Evolutionary conservation across 2,797 vertebrate species (phyloP).

Genomic region (Trematomus bernacchii): DNA sequence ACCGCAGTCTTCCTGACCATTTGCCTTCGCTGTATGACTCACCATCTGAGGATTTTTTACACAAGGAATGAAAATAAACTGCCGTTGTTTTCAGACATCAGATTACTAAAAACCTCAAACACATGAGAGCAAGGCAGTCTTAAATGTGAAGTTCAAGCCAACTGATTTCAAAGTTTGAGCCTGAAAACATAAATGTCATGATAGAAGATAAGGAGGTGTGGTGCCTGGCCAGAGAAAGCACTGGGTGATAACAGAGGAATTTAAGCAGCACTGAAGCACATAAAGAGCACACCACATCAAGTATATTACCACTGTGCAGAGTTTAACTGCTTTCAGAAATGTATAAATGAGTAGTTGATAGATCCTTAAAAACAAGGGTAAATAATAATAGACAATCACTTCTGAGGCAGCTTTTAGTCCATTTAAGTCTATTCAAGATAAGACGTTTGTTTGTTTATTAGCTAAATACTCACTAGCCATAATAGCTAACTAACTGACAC

Average conservation of each 20-base stretch:
- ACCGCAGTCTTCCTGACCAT: conserved; percentile 70
- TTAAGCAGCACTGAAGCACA: conserved; percentile 49
- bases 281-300: conserved; percentile 27
- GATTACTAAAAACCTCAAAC: conserved; percentile 57
- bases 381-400: not conserved
- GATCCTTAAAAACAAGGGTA: not conserved
- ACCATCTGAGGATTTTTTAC: conserved; percentile 72
- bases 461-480: not conserved
- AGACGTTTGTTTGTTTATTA: not conserved
- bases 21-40: conserved; percentile 70
- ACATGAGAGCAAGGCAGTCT: conserved; percentile 1
- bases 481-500: too few relatives aligned
- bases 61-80: conserved; percentile 77
- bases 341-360: not conserved
- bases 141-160: conserved; percentile 32
- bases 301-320: conserved; percentile 1
- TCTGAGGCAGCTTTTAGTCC: not conserved
- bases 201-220: conserved; percentile 55
- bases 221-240: conserved; percentile 47
- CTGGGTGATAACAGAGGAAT: conserved; percentile 73
- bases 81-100: conserved; percentile 71
- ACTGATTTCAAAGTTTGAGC: conserved; percentile 35
- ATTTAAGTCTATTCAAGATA: not conserved
- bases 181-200: conserved; percentile 48
- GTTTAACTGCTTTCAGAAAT: conserved; percentile 19